Percentiles rank a stretch among this genome's conserved stretches.
These are phyloP conservation scores for Misgurnus anguillicaudatus DNA, from an alignment of 2,113 vertebrate species.

Conservation along the genomic window DNA sequence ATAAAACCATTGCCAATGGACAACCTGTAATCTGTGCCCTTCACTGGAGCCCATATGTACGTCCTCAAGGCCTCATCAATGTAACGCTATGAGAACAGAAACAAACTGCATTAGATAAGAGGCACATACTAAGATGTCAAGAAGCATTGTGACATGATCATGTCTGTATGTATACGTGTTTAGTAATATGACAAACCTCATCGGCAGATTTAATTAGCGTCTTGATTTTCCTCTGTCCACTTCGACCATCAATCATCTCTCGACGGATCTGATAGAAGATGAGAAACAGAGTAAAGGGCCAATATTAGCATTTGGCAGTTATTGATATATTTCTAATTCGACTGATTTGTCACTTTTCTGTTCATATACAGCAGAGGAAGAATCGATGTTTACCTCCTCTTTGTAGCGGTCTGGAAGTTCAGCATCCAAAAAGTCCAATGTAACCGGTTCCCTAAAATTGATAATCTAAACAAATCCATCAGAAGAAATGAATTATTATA, in stretches of 20 bases:
- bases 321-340: too few species aligned
- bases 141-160: not conserved
- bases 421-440: constrained; percentile 94
- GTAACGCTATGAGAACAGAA: constrained; percentile 80
- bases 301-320: too few species aligned
- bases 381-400: constrained; percentile 80
- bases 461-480: constrained; percentile 78
- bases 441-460: constrained; percentile 95
- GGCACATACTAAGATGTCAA: not conserved
- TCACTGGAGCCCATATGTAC: constrained; percentile 94
- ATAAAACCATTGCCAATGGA: not conserved
- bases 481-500: constrained; percentile 8
- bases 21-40: constrained; percentile 97
- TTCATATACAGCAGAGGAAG: not conserved
- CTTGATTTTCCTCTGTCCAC: constrained; percentile 87
- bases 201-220: constrained; percentile 95
- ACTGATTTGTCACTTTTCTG: too few species aligned
- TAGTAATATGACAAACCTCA: constrained; percentile 80
- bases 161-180: too few species aligned
- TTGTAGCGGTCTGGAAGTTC: constrained; percentile 94
- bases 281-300: not conserved
- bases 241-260: constrained; percentile 91
- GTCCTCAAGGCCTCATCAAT: constrained; percentile 89
- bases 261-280: constrained; percentile 83
- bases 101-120: constrained; percentile 34